Evolutionary conservation across 1,140 invertebrate genomes (phyloP).

Genomic region (Plodia interpunctella): DNA sequence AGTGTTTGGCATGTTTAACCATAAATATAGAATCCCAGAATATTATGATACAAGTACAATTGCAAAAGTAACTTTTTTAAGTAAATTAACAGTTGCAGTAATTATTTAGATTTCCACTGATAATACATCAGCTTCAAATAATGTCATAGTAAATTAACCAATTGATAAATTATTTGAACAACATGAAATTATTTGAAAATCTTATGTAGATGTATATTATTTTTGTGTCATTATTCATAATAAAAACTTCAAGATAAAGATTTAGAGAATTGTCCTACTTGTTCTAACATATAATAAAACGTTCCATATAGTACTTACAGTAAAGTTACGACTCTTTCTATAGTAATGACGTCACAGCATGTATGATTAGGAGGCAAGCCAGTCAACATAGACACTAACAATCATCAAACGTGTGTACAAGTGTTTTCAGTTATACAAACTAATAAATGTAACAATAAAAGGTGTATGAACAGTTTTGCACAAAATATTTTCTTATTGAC

Average conservation of each 20-base stretch:
- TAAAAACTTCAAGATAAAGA: conserved; percentile 21
- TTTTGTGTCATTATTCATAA: conserved; percentile 18
- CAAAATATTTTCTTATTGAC: neutral
- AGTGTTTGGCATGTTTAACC: no score
- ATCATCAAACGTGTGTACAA: conserved; percentile 7
- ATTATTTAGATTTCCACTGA: no score
- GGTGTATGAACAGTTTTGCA: conserved; percentile 11
- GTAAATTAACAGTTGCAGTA: no score
- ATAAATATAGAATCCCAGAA: no score
- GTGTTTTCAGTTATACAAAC: neutral
- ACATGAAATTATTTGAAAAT: neutral
- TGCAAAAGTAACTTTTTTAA: no score
- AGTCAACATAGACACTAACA: conserved; percentile 19
- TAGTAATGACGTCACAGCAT: conserved; percentile 12
- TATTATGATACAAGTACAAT: no score
- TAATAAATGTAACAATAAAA: neutral
- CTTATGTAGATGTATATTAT: conserved; percentile 16
- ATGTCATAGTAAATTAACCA: no score
- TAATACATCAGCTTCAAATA: no score
- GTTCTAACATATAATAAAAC: conserved; percentile 40
- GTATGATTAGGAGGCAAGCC: conserved; percentile 17
- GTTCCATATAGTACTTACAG: conserved; percentile 32
- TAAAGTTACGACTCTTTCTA: conserved; percentile 20
- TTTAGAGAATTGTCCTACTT: conserved; percentile 40
- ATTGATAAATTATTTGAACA: no score